These are phyloP conservation scores for Octonoba sinensis DNA, from an alignment of 2,888 invertebrate genomes.

Conservation along the genomic window DNA sequence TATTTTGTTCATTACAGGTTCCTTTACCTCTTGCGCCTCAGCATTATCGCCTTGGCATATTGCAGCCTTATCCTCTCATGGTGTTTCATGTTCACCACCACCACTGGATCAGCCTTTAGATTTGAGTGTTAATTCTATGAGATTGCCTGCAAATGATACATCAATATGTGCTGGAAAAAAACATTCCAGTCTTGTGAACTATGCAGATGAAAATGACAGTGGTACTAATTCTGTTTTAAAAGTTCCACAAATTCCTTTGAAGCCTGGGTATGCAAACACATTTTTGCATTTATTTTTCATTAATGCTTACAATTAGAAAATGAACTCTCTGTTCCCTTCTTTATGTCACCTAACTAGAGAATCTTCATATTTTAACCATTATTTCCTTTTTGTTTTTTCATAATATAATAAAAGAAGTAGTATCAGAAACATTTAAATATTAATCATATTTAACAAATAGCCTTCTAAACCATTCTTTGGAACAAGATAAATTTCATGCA, in stretches of 20 bases:
- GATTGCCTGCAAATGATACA: conserved; percentile 27
- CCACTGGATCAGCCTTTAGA: conserved; percentile 67
- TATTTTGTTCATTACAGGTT: conserved; percentile 24
- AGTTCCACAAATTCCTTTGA: conserved; percentile 67
- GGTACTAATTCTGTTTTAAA: conserved; percentile 65
- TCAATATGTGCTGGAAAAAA: conserved; percentile 12
- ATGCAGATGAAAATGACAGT: conserved; percentile 23
- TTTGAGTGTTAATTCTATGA: conserved; percentile 66
- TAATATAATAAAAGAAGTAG: too few species aligned
- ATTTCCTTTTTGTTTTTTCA: neutral
- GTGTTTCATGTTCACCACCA: conserved; percentile 52
- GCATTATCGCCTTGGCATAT: conserved; percentile 55
- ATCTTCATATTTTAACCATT: neutral
- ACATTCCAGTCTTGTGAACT: conserved; percentile 24
- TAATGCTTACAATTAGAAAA: neutral
- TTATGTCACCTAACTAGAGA: neutral
- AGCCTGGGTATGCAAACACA: conserved; percentile 64
- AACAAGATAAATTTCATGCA: too few species aligned
- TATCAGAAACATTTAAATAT: too few species aligned
- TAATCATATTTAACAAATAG: too few species aligned
- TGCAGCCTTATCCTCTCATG: conserved; percentile 47
- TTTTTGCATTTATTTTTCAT: neutral
- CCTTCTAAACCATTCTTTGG: too few species aligned
- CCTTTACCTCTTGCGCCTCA: conserved; percentile 56
- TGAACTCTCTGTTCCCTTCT: neutral